Evolutionary conservation across 2,113 vertebrate species (phyloP), one percentile per base, ranked within the genome.

Genomic region (Chaetodon auriga): DNA sequence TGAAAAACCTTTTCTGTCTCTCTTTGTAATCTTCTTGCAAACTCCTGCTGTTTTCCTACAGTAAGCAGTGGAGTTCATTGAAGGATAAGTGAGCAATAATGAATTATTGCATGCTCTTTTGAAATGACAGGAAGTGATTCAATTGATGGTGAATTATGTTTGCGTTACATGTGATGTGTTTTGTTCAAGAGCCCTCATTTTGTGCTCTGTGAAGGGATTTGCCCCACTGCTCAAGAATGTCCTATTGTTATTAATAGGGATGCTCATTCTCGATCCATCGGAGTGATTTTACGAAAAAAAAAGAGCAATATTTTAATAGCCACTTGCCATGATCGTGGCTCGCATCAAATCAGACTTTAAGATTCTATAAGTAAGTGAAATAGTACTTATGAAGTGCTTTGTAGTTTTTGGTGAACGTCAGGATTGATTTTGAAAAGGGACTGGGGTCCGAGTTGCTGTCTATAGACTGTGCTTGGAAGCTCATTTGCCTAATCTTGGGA

Each of bases 401-500:
- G 86, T 85, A 69, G 70, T 87, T 89, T 86, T 79, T 61, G 72
- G 78, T 66, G 86, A 86, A 85, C 74, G 86, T 93, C 63, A 69
- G 82, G 80, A 75, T 80, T 78, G 74, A 83, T 85, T 83, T 82
- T 83, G 78, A 93, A 94, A 92, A 89, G 86, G 85, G 85, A 89
- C 70, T 43, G 78, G 80, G 86, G 76, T 88, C 83, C 55, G 58
- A 38, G 76, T 89, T 80, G 73, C 84, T 86, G 92, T 93, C 92
- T 92, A 94, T 92, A 90, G 94, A 91, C 92, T 83, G 83, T 14
- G 90, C 90, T 91, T 85, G 58, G 88, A 84, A 92, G 78, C 95
- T 96, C 94, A 96, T 96, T 96, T 96, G 95, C 95, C 95, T 96
- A 95, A 96, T 96, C 95, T 95, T 96, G 94, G 93, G 95, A 96